Base-by-base conservation (phyloP, 2,888 invertebrate species). In the Calliphora vomitoria region DNA sequence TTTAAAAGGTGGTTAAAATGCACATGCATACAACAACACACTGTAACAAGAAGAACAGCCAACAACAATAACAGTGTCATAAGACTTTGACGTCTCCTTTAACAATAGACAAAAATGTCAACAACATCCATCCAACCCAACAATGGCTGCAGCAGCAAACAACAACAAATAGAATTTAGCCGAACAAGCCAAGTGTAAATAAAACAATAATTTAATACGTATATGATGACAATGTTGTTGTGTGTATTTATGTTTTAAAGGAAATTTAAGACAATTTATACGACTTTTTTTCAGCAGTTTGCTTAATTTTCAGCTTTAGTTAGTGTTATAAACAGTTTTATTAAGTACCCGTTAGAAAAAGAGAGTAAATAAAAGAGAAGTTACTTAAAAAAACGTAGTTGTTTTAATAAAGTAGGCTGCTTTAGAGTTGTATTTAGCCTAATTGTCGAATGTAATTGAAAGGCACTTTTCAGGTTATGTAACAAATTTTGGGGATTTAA, bases 131-230 rank as follows among this genome's bases (percentile, higher is more conserved):
- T 4, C 31, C 1, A 31, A 3, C 31, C 3, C 31, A 3, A 31
- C 31, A 31, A 31, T 31, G 31, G 31, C 31, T 50, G 3, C 38
- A 60, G 31, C 31, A 31, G 2, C 31, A 47, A 25, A 6, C 15
- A 55, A 66, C 8, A 64, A 72, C 13, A 68, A 58, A 11, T 55
- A 68, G 35, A 68, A 20, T 53, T 66, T 25, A 69, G 15, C n/a
- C 66, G 25, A 35, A 4, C 72, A 74, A 82, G 68, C 53, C 68
- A 79, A 74, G 62, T 82, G 78, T 68, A 68, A 85, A 80, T 13
- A 44, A 64, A 69, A 69, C 20, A 80, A 47, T 18, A 58, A 31
- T 31, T 68, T 44, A 78, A 15, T 20, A 55, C 44, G 0, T n/a
- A 50, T 44, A 50, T n/a, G 50, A n/a, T n/a, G n/a, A 44, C 6